These are phyloP conservation scores for Hemithea aestivaria DNA, from an alignment of 2,888 invertebrate species.

Conservation along the genomic window DNA sequence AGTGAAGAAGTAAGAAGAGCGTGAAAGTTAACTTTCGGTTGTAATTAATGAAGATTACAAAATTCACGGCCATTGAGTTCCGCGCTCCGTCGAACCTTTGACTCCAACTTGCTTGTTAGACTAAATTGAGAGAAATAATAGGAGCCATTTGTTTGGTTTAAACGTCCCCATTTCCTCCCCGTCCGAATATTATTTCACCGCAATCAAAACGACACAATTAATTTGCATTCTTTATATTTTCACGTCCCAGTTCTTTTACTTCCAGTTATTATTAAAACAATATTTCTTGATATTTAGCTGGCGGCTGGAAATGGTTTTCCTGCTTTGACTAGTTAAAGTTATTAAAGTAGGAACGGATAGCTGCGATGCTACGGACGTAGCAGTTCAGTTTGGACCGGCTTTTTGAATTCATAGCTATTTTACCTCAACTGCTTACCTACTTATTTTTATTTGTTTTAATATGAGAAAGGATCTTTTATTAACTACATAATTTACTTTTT, in stretches of 20 bases:
- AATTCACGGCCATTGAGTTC: slow-evolving; percentile 76
- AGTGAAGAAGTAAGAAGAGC: slow-evolving; percentile 42
- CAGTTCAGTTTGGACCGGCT: no score
- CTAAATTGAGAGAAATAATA: slow-evolving; percentile 79
- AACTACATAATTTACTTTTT: no score
- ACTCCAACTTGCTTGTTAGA: slow-evolving; percentile 73
- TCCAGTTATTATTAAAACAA: slow-evolving; percentile 8
- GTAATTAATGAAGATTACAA: slow-evolving; percentile 78
- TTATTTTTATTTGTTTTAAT: no score
- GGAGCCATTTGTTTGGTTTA: slow-evolving; percentile 75
- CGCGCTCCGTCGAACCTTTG: slow-evolving; percentile 73
- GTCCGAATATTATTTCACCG: slow-evolving; percentile 50
- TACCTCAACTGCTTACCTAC: no score
- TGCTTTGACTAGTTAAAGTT: no score
- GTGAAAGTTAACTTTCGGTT: slow-evolving; percentile 62
- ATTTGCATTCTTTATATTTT: slow-evolving; percentile 15
- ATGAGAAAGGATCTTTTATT: no score
- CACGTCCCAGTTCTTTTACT: neutral
- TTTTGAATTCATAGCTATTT: no score
- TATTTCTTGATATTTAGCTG: neutral
- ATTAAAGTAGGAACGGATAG: no score
- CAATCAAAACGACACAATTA: slow-evolving; percentile 40
- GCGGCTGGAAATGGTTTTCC: neutral
- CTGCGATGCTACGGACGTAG: no score
- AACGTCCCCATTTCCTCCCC: slow-evolving; percentile 54